These are phyloP conservation scores for Trichopria drosophilae DNA, from an alignment of 2,888 invertebrate genomes.

Conservation along the genomic window DNA sequence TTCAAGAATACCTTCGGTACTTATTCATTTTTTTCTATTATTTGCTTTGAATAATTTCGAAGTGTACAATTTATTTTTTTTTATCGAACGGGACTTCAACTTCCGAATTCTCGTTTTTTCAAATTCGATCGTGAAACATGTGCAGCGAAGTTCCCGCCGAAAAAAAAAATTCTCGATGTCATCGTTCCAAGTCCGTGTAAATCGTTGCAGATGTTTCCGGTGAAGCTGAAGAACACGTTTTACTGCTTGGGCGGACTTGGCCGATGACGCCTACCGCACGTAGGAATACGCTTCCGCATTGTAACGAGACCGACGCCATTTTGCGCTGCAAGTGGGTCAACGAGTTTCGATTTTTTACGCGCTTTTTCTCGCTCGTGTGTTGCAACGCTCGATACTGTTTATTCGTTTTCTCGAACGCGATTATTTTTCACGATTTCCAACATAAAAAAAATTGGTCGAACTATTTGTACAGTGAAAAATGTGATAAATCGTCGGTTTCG, in stretches of 20 bases:
- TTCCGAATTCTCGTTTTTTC: no score
- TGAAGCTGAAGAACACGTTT: no score
- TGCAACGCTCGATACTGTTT: background rate
- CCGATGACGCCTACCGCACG: slow-evolving; percentile 4
- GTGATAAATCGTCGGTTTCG: background rate
- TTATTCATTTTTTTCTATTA: no score
- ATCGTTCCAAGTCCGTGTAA: no score
- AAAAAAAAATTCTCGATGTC: no score
- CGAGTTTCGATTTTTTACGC: slow-evolving; percentile 18
- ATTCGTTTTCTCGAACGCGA: background rate
- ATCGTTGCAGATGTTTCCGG: no score
- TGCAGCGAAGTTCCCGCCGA: no score
- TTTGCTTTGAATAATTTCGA: no score
- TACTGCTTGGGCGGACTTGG: no score
- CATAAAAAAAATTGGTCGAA: slow-evolving; percentile 1
- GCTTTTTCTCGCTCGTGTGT: slow-evolving; percentile 9
- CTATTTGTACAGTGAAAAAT: slow-evolving; percentile 12
- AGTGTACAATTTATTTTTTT: no score
- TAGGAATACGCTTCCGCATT: slow-evolving; percentile 28
- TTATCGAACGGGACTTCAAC: no score
- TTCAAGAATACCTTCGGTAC: slow-evolving; percentile 21
- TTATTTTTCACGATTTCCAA: background rate
- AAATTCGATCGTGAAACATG: no score
- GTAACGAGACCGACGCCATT: slow-evolving; percentile 9
- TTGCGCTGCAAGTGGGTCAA: slow-evolving; percentile 35